Evolutionary conservation across 2,888 invertebrate species (phyloP), one percentile per base, ranked within the genome.

Genomic region (Troides aeacus): DNA sequence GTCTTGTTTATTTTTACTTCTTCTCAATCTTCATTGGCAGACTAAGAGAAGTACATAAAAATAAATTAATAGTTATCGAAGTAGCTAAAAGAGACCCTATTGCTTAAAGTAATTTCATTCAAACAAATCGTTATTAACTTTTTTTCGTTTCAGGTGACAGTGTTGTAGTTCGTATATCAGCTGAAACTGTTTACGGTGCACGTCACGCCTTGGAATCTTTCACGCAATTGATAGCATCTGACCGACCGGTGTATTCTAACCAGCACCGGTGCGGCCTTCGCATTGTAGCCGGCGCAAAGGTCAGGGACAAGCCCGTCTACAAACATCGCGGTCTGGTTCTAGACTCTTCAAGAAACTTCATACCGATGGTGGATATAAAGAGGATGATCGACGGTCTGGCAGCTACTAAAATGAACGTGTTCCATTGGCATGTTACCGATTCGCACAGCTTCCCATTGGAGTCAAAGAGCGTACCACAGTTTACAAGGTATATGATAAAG

Each of bases 361-460:
- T 99, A 36, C 95, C 97, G 0, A 85, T 97, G 73, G 85, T 84
- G 18, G 93, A 94, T 62, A 95, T 97, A 24, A 93, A 94, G 76
- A 94, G 93, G 74, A 96, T 96, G 62, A 90, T 98, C 74, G 96
- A 98, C 77, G 98, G 95, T 1, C 97, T 99, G 96, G 96, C 96
- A 1, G 94, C 96, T 23, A 96, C 96, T 64, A 99, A 99, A 87
- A 88, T 99, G 92, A 99, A 99, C 82, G 96, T 97, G 0, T 94
- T 99, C 61, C 99, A 99, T 82, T 99, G 98, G 98, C 97, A 97
- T 82, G 95, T 95, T 0, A 96, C 97, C 0, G 99, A 99, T 86
- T 95, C 97, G 1, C 98, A 98, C 76, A 98, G 98, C 78, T 99
- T 98, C 86, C 98, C 99, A 0, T 92, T 98, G 79, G 95, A 96